A percentile compares a stretch with the other conserved stretches of the same genome.
Evolutionary conservation across 92 coral and sea anemone genomes (phyloP).

Genomic region (Palythoa grandis): DNA sequence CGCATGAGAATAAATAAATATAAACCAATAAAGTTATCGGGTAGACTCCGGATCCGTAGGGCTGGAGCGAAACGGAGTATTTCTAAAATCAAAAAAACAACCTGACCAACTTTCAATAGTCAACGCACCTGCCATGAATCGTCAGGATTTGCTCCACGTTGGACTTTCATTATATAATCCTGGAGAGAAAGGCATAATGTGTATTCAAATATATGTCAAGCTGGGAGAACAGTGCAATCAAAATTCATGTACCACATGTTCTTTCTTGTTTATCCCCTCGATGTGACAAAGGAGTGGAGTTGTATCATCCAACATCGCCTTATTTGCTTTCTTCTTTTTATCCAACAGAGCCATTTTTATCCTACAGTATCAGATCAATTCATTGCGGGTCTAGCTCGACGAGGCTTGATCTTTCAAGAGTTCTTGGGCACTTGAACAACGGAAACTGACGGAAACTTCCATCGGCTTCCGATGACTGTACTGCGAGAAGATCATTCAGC

Average conservation of each 20-base stretch:
- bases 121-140: conserved; percentile 87
- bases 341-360: conserved; percentile 70
- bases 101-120: background rate
- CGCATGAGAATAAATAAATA: too few species aligned
- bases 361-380: conserved; percentile 8
- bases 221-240: background rate
- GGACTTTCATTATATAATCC: conserved; percentile 96
- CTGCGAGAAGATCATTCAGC: background rate
- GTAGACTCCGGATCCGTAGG: too few species aligned
- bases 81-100: background rate
- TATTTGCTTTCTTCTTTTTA: conserved; percentile 49
- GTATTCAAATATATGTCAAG: background rate
- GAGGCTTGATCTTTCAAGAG: background rate
- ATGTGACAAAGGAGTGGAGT: conserved; percentile 83
- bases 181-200: conserved; percentile 24
- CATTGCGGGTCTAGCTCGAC: background rate
- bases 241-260: conserved; percentile 78
- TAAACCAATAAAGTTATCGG: too few species aligned
- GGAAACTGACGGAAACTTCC: background rate
- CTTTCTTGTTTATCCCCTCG: conserved; percentile 91
- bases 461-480: background rate
- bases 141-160: conserved; percentile 92
- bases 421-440: background rate
- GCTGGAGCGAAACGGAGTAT: too few species aligned
- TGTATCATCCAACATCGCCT: conserved; percentile 76